phyloP scores from a whole-genome alignment of 2,113 vertebrate genomes.

The Anoplopoma fimbria region DNA sequence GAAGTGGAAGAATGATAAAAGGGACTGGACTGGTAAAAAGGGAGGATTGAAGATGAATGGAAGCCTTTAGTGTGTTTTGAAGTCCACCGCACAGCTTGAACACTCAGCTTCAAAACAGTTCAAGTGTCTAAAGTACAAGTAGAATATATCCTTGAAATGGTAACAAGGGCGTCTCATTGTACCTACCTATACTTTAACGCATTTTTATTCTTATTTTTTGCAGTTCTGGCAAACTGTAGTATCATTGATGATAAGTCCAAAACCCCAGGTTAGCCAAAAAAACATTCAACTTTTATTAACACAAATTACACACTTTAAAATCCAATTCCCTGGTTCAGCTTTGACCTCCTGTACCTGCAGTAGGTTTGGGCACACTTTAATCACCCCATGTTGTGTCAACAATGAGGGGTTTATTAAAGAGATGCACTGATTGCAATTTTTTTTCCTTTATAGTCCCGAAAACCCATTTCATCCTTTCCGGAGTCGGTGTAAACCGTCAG shows the following conservation, averaged over 20 bases:
- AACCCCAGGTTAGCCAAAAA: too few relatives aligned
- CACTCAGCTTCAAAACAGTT: neutral
- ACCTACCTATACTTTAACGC: neutral
- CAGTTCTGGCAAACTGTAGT: neutral
- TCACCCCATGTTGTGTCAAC: too few relatives aligned
- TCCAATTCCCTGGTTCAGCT: too few relatives aligned
- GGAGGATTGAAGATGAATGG: conserved; percentile 39
- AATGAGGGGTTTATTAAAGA: too few relatives aligned
- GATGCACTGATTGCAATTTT: too few relatives aligned
- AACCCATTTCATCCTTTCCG: too few relatives aligned
- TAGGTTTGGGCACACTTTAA: too few relatives aligned
- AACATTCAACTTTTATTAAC: too few relatives aligned
- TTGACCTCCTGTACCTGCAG: too few relatives aligned
- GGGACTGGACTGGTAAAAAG: conserved; percentile 8
- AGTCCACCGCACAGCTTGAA: conserved; percentile 17
- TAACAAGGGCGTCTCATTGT: neutral
- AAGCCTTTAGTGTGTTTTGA: conserved; percentile 30
- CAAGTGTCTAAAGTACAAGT: neutral
- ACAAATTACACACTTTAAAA: too few relatives aligned
- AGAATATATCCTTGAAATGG: neutral
- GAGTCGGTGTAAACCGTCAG: too few relatives aligned
- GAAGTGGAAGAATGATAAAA: conserved; percentile 31
- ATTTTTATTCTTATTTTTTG: neutral
- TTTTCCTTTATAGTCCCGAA: too few relatives aligned
- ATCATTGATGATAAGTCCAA: neutral